Conservation (phyloP, 1,140 invertebrate genomes). For the Drosophila obscura region DNA sequence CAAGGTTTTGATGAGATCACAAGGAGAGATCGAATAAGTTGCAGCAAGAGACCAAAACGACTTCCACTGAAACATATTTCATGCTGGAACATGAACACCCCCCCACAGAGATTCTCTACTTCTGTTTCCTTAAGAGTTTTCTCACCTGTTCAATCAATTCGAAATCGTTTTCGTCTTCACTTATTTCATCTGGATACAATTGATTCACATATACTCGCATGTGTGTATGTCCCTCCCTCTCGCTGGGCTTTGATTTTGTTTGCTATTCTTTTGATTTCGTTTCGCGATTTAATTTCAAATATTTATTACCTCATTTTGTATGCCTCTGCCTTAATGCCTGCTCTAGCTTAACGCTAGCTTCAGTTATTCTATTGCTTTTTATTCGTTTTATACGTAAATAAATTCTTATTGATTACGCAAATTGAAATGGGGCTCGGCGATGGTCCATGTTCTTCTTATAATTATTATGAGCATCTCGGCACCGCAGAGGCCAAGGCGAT, state of each 20-base stretch:
- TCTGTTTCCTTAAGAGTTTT: slow-evolving; percentile 38
- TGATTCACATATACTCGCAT: slow-evolving; percentile 7
- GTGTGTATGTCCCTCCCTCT: slow-evolving; percentile 4
- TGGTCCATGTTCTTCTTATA: slow-evolving; percentile 37
- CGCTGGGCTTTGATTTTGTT: slow-evolving; percentile 8
- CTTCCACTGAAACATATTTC: no score
- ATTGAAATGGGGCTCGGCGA: slow-evolving; percentile 34
- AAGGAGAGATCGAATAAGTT: neutral
- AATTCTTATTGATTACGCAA: slow-evolving; percentile 65
- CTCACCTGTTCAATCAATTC: slow-evolving; percentile 44
- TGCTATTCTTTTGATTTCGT: slow-evolving; percentile 49
- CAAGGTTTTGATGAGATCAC: slow-evolving; percentile 38
- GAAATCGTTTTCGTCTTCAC: neutral
- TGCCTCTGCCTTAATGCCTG: slow-evolving; percentile 1
- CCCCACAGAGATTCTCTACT: slow-evolving; percentile 19
- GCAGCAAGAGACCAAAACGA: no score
- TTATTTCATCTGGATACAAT: slow-evolving; percentile 23
- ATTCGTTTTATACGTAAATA: slow-evolving; percentile 55
- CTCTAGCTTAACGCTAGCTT: slow-evolving; percentile 11
- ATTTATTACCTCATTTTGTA: slow-evolving; percentile 53
- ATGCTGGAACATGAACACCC: neutral
- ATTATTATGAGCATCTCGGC: slow-evolving; percentile 48
- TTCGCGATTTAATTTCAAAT: slow-evolving; percentile 53
- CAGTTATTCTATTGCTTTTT: slow-evolving; percentile 44
- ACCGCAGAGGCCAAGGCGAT: slow-evolving; percentile 20